Base-by-base conservation (phyloP, 2,797 vertebrate species). In the Danionella dracula region DNA sequence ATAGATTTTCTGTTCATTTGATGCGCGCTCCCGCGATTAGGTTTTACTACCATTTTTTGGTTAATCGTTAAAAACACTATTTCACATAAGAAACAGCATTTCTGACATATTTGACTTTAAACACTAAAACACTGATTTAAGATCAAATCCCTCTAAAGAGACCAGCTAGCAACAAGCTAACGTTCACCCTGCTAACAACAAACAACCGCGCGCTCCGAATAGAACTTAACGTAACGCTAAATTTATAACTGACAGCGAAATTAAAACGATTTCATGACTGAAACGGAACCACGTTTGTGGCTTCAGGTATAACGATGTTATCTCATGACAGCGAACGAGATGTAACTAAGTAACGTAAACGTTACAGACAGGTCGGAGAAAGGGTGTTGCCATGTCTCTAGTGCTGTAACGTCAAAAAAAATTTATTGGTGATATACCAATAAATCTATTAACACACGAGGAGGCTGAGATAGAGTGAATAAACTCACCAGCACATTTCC, bases 401-500 rank as follows among this genome's bases (percentile, higher is more conserved):
- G 10, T 56, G 2, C 19, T 41, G 16, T 3, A 27, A 6, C 23
- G 23, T 27, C 27, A 8, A n/a, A n/a, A n/a, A n/a, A n/a, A n/a
- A n/a, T n/a, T n/a, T n/a, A n/a, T n/a, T n/a, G n/a, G n/a, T n/a
- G n/a, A n/a, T n/a, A n/a, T n/a, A n/a, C n/a, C n/a, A n/a, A n/a
- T n/a, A n/a, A n/a, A n/a, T n/a, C n/a, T n/a, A n/a, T n/a, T n/a
- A n/a, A n/a, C 23, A 19, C 19, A 51, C 6, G 23, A 17, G 68
- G 53, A 63, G 20, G 38, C 21, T 13, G 8, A 11, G 55, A 40
- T 4, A 34, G 48, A 41, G 8, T 0, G 1, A 16, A 41, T 0
- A 1, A 50, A 19, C 62, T 54, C 20, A 65, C 62, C 4, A 27
- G 12, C 42, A 68, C 41, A 29, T 54, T 41, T 57, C 75, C 55